Evolutionary conservation across 2,113 vertebrate genomes (phyloP).

Genomic region (Megaceryle torquata): DNA sequence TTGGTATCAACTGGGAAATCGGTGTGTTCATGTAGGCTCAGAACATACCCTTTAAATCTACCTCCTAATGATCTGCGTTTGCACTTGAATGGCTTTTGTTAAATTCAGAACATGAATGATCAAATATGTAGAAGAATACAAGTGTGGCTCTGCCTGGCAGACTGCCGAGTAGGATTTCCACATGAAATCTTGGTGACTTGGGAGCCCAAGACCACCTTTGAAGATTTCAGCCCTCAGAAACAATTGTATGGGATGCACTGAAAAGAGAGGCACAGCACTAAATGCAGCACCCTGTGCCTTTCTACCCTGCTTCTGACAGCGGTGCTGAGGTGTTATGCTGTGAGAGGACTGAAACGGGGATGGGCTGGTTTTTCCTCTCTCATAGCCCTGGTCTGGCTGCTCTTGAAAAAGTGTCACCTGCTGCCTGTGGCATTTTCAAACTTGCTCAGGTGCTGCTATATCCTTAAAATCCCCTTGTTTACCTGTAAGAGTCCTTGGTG

Average conservation of each 20-base stretch:
- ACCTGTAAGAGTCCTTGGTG: not conserved
- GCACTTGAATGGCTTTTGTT: not conserved
- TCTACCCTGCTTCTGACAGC: not conserved
- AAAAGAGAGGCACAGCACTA: not conserved
- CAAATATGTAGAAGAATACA: not conserved
- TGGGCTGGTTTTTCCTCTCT: not conserved
- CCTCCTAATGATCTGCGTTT: not conserved
- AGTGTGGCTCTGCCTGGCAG: not conserved
- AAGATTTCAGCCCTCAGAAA: not conserved
- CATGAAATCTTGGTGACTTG: not conserved
- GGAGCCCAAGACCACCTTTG: not conserved
- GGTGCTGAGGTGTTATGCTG: not conserved
- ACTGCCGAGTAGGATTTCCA: not conserved
- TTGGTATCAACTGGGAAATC: not conserved
- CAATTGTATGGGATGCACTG: fast-evolving
- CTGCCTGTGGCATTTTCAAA: not conserved
- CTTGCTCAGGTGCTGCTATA: not conserved
- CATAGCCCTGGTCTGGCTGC: not conserved
- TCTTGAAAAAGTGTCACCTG: not conserved
- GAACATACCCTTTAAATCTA: not conserved
- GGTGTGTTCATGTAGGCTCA: not conserved
- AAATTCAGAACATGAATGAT: not conserved
- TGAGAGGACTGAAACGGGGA: not conserved
- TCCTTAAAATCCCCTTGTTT: not conserved
- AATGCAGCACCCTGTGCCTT: not conserved